A percentile compares a stretch with the other conserved stretches of the same genome.
These are phyloP conservation scores for Platyscapa corneri DNA, from an alignment of 1,140 invertebrate species.

Conservation along the genomic window DNA sequence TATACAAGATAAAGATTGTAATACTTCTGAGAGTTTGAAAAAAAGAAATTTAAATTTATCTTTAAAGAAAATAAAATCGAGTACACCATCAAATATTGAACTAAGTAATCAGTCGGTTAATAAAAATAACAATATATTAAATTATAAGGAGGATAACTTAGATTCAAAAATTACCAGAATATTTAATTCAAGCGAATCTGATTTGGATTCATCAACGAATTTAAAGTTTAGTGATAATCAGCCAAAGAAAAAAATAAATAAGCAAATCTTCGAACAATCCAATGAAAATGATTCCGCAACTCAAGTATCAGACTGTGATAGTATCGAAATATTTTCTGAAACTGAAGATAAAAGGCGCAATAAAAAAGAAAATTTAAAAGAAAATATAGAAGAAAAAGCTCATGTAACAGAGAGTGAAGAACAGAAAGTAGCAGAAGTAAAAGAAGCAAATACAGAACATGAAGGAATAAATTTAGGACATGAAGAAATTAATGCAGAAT, in stretches of 20 bases:
- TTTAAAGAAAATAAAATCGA: not conserved
- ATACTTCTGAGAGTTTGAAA: too few relatives aligned
- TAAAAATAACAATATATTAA: too few relatives aligned
- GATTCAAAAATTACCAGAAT: too few relatives aligned
- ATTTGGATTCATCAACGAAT: not conserved
- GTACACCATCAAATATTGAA: not conserved
- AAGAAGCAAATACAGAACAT: too few relatives aligned
- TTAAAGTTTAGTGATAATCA: not conserved
- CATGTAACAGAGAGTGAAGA: not conserved
- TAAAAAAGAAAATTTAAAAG: not conserved
- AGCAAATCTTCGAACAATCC: not conserved
- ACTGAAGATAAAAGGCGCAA: constrained; percentile 36
- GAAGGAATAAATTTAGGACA: too few relatives aligned
- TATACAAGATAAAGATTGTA: not conserved
- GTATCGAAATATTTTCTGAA: constrained; percentile 61
- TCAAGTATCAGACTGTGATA: constrained; percentile 61
- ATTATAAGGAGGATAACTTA: too few relatives aligned
- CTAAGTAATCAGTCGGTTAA: not conserved
- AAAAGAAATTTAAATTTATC: too few relatives aligned
- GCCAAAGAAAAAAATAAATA: not conserved
- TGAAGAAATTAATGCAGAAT: too few relatives aligned
- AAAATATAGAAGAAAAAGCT: too few relatives aligned
- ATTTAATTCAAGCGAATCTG: not conserved
- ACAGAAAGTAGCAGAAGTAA: not conserved
- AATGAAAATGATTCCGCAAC: not conserved